A percentile compares a stretch with the other conserved stretches of the same genome.
These are phyloP conservation scores for Pheosia tremula DNA, from an alignment of 2,888 invertebrate species.

Conservation along the genomic window DNA sequence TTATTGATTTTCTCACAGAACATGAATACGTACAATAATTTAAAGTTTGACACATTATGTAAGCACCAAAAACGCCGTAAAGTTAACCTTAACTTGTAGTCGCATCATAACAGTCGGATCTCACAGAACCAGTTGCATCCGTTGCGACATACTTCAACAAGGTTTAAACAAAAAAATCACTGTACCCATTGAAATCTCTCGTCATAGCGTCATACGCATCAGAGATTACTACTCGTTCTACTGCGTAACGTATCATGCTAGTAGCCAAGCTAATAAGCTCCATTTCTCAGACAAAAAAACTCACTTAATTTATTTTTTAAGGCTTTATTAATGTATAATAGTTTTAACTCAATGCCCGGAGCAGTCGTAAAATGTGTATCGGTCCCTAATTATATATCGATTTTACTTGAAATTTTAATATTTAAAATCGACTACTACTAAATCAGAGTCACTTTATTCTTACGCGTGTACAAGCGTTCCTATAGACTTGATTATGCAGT, in stretches of 20 bases:
- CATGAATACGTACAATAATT: conserved; percentile 10
- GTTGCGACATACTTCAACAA: conserved; percentile 68
- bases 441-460: no score
- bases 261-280: no score
- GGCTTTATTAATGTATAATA: no score
- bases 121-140: conserved; percentile 61
- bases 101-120: conserved; percentile 52
- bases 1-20: conserved; percentile 5
- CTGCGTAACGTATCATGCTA: conserved; percentile 6
- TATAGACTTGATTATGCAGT: no score
- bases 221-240: conserved; percentile 2
- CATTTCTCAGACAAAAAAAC: no score
- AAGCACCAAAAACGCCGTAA: conserved; percentile 39
- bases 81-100: conserved; percentile 51
- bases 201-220: not conserved
- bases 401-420: no score
- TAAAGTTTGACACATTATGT: conserved; percentile 40
- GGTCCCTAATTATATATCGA: no score
- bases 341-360: no score
- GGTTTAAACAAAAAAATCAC: conserved; percentile 44
- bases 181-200: not conserved
- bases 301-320: no score
- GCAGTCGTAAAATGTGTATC: no score
- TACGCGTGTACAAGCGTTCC: no score
- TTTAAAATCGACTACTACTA: no score